Base-by-base conservation (phyloP, 2,113 vertebrate species). In the Phalacrocorax pelagicus region DNA sequence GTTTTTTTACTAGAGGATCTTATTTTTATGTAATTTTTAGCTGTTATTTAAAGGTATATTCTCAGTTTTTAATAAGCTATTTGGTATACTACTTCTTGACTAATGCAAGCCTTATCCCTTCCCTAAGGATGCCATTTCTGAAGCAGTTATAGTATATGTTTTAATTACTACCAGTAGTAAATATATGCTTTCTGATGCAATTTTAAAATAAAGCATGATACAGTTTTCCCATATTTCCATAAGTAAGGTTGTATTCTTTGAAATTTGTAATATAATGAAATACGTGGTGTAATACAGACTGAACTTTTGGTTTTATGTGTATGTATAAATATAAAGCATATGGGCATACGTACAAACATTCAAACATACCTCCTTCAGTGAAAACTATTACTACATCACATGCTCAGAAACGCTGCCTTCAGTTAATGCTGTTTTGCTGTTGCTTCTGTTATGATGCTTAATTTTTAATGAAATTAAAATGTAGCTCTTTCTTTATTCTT, bases 381-480 rank as follows among this genome's bases (percentile, higher is more conserved):
- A 94, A 96, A 96, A 96, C 67, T 55, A 91, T 92, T 96, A 57
- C 73, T 95, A 59, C 66, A 80, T 84, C n/a, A 46, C 78, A 54
- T 85, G 36, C 70, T 72, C 75, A 92, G 66, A 86, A 47, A 75
- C 51, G 51, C 65, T 96, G 32, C 40, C 75, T 95, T 85, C 80
- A 81, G 88, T 83, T 97, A 97, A 97, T 96, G 94, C 83, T 95
- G 62, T 94, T 93, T 97, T 97, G 81, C 80, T 97, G 65, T 92
- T 91, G 74, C 57, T 94, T 92, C 91, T 91, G 47, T 89, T 90
- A 65, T 55, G 34, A 86, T 91, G 86, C 75, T 95, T 97, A 96
- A 92, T 94, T 96, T 96, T 97, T 97, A 94, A 95, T 96, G 92
- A 87, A 80, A 94, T 82, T 94, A 88, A 96, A 97, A 94, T 90